Base-by-base conservation (phyloP, 2,888 invertebrate species). In the Leucophenga montana region DNA sequence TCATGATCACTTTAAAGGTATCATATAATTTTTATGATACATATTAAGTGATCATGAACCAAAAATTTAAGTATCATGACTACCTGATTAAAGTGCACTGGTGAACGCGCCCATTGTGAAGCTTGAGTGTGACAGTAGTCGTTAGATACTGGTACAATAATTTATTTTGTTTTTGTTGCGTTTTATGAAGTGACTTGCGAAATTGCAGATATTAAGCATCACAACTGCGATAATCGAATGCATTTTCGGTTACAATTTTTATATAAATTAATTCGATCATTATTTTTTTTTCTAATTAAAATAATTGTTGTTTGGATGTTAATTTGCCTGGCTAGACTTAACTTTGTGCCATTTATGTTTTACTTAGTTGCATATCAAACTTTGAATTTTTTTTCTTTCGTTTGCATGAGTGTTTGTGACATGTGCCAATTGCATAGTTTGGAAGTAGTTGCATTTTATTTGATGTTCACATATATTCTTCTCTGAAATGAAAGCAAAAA, bases 301-400 rank as follows among this genome's bases (percentile, higher is more conserved):
- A 13, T 61, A 61, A 61, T 61, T 61, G 61, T 61, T 61, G 61
- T 61, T 61, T 61, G 61, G 61, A 61, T 61, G 61, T 61, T 61
- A 39, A 39, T 61, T 33, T 61, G 61, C 39, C 39, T 61, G 61
- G 39, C 22, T 11, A 39, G 39, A 5, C 9, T 39, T 39, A 39
- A 39, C 39, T 3, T 39, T 39, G 39, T 39, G 11, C 39, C 39
- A 39, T 11, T 8, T 27, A 3, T 27, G 27, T 11, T 39, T 8
- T 39, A 5, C 1, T 39, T 39, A 39, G 39, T 39, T 61, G 16
- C 2, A 61, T 61, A 9, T 39, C 39, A 1, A 16, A 54, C 9
- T 18, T 61, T n/a, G 31, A 59, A 14, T 27, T 33, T 13, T 8
- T 61, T 18, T 39, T 8, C n/a, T 39, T 61, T 16, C 39, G 39